phyloP scores from a whole-genome alignment of 1,140 invertebrate genomes.

The Atta cephalotes region DNA sequence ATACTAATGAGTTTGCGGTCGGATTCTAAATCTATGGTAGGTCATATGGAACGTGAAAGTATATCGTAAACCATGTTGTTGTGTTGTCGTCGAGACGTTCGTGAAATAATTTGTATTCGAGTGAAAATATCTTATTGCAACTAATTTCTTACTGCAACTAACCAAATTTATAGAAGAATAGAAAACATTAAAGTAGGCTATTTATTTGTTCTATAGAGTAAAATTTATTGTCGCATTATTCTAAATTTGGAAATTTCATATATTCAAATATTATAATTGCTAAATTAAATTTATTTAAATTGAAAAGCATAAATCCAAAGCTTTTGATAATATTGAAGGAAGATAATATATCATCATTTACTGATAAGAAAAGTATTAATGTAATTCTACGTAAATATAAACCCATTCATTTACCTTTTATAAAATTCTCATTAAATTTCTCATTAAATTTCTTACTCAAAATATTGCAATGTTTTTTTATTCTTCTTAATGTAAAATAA shows the following conservation, averaged over 20 bases:
- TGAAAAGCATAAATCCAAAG: neutral
- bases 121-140: slow-evolving; percentile 33
- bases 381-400: neutral
- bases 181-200: neutral
- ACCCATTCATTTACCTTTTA: neutral
- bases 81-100: slow-evolving; percentile 40
- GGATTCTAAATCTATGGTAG: slow-evolving; percentile 66
- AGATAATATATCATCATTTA: neutral
- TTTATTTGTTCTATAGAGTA: neutral
- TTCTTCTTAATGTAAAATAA: neutral
- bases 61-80: slow-evolving; percentile 43
- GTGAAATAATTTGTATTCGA: slow-evolving; percentile 20
- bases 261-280: neutral
- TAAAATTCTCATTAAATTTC: neutral
- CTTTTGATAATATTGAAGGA: neutral
- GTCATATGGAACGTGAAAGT: slow-evolving; percentile 73
- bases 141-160: slow-evolving; percentile 13
- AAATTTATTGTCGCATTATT: neutral
- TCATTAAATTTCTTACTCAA: neutral
- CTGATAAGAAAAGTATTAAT: neutral
- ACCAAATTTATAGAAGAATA: neutral
- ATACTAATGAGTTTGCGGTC: slow-evolving; percentile 76
- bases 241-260: neutral
- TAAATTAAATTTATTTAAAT: neutral
- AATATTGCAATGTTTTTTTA: neutral